These are phyloP conservation scores for Meleagris gallopavo DNA, from an alignment of 2,113 vertebrate genomes.

Conservation along the genomic window DNA sequence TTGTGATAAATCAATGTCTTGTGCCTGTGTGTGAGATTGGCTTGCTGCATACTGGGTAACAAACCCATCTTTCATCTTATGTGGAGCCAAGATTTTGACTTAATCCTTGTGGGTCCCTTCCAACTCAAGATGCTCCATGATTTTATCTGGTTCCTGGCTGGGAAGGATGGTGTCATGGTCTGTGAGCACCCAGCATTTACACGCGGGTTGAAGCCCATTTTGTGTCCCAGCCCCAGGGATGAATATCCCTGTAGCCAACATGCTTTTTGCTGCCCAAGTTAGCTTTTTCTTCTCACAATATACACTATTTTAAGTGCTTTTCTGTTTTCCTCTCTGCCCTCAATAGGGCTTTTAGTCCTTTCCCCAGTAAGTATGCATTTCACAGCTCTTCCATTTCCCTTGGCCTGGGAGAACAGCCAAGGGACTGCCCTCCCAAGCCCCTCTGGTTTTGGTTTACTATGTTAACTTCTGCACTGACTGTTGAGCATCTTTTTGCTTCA, in stretches of 20 bases:
- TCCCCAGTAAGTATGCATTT: not conserved
- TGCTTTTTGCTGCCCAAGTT: not conserved
- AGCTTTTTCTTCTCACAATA: not conserved
- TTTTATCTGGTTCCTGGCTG: not conserved
- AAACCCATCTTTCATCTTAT: not conserved
- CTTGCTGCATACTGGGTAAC: too few species aligned
- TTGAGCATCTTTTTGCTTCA: not conserved
- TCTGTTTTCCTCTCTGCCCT: not conserved
- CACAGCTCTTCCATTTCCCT: not conserved
- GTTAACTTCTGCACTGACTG: not conserved
- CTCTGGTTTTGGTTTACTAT: not conserved
- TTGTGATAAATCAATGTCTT: too few species aligned
- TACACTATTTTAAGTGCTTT: not conserved
- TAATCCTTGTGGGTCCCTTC: not conserved
- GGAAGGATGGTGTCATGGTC: not conserved
- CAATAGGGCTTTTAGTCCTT: not conserved
- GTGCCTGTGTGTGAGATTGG: too few species aligned
- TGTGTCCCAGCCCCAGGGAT: not conserved
- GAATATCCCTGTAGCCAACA: not conserved
- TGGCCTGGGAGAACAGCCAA: not conserved
- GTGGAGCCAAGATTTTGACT: not conserved
- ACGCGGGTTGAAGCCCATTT: not conserved
- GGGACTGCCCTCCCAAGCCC: too few species aligned
- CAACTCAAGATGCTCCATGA: not conserved
- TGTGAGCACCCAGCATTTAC: not conserved